Base-by-base conservation (phyloP, 2,888 invertebrate species). In the Aelia acuminata region DNA sequence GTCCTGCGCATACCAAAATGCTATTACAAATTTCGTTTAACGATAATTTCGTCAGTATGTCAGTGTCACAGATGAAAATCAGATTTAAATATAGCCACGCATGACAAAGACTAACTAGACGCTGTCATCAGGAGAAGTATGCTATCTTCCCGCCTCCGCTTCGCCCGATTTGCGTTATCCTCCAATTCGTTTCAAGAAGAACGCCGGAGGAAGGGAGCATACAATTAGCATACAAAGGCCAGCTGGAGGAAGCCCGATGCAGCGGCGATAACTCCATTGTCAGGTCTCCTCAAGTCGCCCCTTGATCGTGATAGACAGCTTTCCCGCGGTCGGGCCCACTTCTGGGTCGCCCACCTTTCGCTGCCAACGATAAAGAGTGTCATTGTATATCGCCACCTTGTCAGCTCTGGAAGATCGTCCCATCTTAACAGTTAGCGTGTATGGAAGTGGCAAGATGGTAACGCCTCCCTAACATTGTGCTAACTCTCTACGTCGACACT, bases 241-340 rank as follows among this genome's bases (percentile, higher is more conserved):
- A 80, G 43, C 80, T 80, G 43, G 43, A 80, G 80, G 80, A 80
- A 80, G 80, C 43, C 18, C n/a, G 80, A 80, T 80, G 43, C 43
- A n/a, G 43, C 10, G 11, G 43, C 39, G 80, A 80, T 80, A 80
- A 43, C 31, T 70, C 43, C 43, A 80, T 80, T 80, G 80, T 80
- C 80, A 80, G 80, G 80, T 80, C 80, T 47, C n/a, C n/a, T 47
- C 0, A 11, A 47, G n/a, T 22, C 80, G 80, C 43, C 43, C 43
- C 63, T 35, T 35, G 63, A 70, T 70, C 63, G 5, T 70, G 63
- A 70, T 70, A 70, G 63, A 22, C 63, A 70, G 63, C 20, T 35
- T 70, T 70, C 63, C 63, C 63, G 63, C 63, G 31, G 31, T 20
- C 31, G 63, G 31, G 15, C 0, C 63, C 63, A 63, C 63, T 63